phyloP scores from a whole-genome alignment of 2,888 invertebrate genomes.

The Lepidonotus clava region DNA sequence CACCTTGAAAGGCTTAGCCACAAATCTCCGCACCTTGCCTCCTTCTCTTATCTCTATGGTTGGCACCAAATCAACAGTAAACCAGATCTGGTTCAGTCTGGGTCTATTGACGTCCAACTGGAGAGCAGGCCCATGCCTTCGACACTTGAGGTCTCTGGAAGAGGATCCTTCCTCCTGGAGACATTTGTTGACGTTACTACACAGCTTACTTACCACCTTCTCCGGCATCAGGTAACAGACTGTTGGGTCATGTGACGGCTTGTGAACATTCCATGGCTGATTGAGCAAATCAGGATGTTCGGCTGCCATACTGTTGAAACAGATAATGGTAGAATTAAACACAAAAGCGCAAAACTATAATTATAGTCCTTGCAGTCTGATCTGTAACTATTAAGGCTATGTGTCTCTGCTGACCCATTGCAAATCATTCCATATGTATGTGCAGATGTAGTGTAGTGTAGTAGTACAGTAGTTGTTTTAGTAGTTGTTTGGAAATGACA shows the following conservation, averaged over 20 bases:
- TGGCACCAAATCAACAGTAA: constrained; percentile 6
- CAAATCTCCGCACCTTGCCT: not conserved
- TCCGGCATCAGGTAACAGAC: not conserved
- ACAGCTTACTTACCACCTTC: not conserved
- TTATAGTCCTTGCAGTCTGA: not conserved
- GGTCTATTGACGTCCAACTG: not conserved
- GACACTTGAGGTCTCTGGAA: not conserved
- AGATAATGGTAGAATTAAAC: too few species aligned
- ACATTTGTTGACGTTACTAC: not conserved
- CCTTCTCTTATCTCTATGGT: constrained; percentile 12
- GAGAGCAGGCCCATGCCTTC: not conserved
- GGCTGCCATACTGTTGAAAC: too few species aligned
- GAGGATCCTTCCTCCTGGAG: not conserved
- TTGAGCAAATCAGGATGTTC: too few species aligned
- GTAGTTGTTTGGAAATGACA: too few species aligned
- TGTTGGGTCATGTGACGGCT: not conserved
- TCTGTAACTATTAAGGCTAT: too few species aligned
- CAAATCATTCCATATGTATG: too few species aligned
- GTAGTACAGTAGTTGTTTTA: too few species aligned
- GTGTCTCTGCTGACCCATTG: too few species aligned
- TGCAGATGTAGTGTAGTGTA: too few species aligned
- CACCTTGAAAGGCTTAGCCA: not conserved
- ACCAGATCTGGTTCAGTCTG: not conserved
- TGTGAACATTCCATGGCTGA: too few species aligned
- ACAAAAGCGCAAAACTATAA: not conserved